Percentiles rank a stretch among this genome's conserved stretches.
phyloP scores from a whole-genome alignment of 1,140 invertebrate genomes.

The Dendrolimus kikuchii region DNA sequence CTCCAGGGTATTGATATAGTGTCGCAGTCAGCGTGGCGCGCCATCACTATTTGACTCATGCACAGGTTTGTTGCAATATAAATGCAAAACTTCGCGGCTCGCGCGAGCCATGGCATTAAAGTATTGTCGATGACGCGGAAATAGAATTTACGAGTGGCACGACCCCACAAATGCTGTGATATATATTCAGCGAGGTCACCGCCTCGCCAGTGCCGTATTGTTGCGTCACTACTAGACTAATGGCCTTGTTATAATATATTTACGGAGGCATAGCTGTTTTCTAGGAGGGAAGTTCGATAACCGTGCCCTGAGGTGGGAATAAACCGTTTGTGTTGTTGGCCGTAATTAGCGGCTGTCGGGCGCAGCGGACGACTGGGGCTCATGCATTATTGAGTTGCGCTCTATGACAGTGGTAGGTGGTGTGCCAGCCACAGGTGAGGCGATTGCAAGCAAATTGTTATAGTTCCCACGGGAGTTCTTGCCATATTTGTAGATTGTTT shows the following conservation, averaged over 20 bases:
- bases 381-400: slow-evolving; percentile 51
- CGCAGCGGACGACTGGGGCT: slow-evolving; percentile 32
- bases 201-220: slow-evolving; percentile 19
- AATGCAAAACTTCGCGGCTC: slow-evolving; percentile 35
- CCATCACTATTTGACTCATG: slow-evolving; percentile 15
- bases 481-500: slow-evolving; percentile 14
- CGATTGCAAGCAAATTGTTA: slow-evolving; percentile 45
- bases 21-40: slow-evolving; percentile 35
- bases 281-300: slow-evolving; percentile 47
- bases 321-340: slow-evolving; percentile 39
- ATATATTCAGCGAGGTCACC: slow-evolving; percentile 49
- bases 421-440: slow-evolving; percentile 14
- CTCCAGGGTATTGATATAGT: slow-evolving; percentile 25
- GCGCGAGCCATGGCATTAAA: slow-evolving; percentile 22
- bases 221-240: slow-evolving; percentile 45
- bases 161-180: slow-evolving; percentile 25
- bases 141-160: slow-evolving; percentile 49
- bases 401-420: slow-evolving; percentile 18
- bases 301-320: slow-evolving; percentile 47
- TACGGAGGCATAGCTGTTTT: slow-evolving; percentile 30
- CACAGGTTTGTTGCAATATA: slow-evolving; percentile 24
- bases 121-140: slow-evolving; percentile 52
- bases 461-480: slow-evolving; percentile 41
- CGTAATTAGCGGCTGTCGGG: slow-evolving; percentile 48
- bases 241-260: slow-evolving; percentile 46